Conservation (phyloP, 1,140 invertebrate genomes). For the Rhynchophorus ferrugineus region DNA sequence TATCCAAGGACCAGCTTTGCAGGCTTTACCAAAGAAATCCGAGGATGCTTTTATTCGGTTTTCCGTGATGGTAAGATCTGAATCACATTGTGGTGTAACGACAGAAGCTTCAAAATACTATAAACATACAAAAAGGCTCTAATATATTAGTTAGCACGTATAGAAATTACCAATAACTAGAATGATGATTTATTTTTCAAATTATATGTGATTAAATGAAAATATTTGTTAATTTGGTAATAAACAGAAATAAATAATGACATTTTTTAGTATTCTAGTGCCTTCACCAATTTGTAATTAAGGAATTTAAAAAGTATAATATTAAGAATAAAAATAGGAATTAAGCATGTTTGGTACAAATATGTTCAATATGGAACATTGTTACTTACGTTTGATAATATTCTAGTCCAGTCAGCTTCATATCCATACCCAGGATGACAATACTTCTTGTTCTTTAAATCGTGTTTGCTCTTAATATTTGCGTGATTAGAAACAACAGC, state of each 20-base stretch:
- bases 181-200: too few species aligned
- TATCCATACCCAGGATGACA: slow-evolving; percentile 69
- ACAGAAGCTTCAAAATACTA: slow-evolving; percentile 68
- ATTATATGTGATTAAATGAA: too few species aligned
- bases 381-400: slow-evolving; percentile 54
- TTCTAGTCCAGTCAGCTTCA: slow-evolving; percentile 57
- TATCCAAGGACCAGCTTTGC: slow-evolving; percentile 76
- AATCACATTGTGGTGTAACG: slow-evolving; percentile 57
- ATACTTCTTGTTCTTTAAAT: slow-evolving; percentile 58
- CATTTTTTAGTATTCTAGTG: too few species aligned
- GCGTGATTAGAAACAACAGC: slow-evolving; percentile 58
- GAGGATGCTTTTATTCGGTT: slow-evolving; percentile 62
- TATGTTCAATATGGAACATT: too few species aligned
- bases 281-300: too few species aligned
- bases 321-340: too few species aligned
- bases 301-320: too few species aligned
- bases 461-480: slow-evolving; percentile 47
- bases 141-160: slow-evolving; percentile 2
- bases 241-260: too few species aligned
- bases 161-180: too few species aligned
- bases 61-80: slow-evolving; percentile 57
- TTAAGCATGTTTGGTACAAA: too few species aligned
- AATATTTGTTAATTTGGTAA: too few species aligned
- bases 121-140: slow-evolving; percentile 19
- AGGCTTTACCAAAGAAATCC: slow-evolving; percentile 63